Conservation (phyloP, 2,888 invertebrate genomes). For the Acrobasis suavella region DNA sequence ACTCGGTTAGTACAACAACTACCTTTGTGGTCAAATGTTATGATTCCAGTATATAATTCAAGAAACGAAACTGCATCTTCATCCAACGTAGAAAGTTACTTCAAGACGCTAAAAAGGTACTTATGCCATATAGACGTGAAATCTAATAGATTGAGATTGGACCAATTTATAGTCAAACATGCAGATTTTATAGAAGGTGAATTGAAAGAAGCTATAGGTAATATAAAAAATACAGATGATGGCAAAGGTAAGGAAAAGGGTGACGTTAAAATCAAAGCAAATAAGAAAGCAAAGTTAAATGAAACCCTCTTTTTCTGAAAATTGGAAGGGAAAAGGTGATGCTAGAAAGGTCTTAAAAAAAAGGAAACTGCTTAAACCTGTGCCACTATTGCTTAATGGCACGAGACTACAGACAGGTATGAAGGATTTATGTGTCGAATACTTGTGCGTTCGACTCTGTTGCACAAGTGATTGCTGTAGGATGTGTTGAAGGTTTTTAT, state of each 20-base stretch:
- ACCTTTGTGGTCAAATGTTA: not conserved
- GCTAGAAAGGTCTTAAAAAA: not conserved
- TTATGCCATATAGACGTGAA: not conserved
- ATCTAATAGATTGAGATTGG: not conserved
- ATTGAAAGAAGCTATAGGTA: not conserved
- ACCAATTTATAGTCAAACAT: not conserved
- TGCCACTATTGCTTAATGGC: not conserved
- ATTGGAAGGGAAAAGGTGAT: conserved; percentile 5
- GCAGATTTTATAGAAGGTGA: not conserved
- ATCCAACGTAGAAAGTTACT: no score
- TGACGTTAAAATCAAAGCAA: not conserved
- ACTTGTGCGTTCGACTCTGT: conserved; percentile 5
- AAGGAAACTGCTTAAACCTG: not conserved
- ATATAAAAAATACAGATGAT: not conserved
- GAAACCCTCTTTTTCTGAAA: not conserved
- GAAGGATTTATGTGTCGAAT: not conserved
- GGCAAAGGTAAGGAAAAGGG: not conserved
- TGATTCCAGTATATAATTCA: not conserved
- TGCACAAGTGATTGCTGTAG: not conserved
- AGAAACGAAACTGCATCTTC: not conserved
- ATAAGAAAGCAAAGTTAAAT: not conserved
- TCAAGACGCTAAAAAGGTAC: no score
- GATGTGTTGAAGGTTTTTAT: not conserved
- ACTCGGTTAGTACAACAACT: not conserved
- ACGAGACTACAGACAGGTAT: not conserved